A percentile compares a stretch with the other conserved stretches of the same genome.
These are phyloP conservation scores for Pimephales promelas DNA, from an alignment of 2,113 vertebrate species.

Conservation along the genomic window DNA sequence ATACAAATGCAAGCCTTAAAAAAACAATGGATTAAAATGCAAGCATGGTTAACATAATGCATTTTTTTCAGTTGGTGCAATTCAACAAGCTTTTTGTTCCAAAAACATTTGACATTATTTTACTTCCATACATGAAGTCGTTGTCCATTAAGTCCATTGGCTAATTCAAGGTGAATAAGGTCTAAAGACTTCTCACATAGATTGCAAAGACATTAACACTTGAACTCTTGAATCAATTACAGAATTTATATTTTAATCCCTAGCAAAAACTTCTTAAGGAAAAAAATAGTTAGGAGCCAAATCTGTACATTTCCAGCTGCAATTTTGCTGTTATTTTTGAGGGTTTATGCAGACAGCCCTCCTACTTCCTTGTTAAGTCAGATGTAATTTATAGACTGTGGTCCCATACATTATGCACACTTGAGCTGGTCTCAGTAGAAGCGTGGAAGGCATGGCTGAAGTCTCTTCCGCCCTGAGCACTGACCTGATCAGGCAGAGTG, in stretches of 20 bases:
- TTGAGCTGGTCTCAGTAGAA: background rate
- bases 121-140: too few species aligned
- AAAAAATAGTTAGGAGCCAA: background rate
- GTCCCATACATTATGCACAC: slow-evolving; percentile 18
- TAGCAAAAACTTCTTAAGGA: background rate
- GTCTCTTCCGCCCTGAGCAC: background rate
- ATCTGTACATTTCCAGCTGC: background rate
- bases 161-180: background rate
- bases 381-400: background rate
- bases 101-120: background rate
- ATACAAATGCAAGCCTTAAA: background rate
- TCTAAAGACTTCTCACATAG: too few species aligned
- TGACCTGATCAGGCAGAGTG: slow-evolving; percentile 30
- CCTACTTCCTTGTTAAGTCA: background rate
- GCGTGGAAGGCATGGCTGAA: background rate
- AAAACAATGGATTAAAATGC: background rate
- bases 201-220: too few species aligned
- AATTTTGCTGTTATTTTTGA: slow-evolving; percentile 17
- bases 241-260: background rate
- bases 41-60: too few species aligned
- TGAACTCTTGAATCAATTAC: too few species aligned
- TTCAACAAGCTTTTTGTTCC: background rate
- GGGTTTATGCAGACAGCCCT: slow-evolving; percentile 12
- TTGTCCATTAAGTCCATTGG: background rate
- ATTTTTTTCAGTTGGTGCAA: too few species aligned